Evolutionary conservation across 2,888 invertebrate genomes (phyloP).

Genomic region (Taenaris catops): DNA sequence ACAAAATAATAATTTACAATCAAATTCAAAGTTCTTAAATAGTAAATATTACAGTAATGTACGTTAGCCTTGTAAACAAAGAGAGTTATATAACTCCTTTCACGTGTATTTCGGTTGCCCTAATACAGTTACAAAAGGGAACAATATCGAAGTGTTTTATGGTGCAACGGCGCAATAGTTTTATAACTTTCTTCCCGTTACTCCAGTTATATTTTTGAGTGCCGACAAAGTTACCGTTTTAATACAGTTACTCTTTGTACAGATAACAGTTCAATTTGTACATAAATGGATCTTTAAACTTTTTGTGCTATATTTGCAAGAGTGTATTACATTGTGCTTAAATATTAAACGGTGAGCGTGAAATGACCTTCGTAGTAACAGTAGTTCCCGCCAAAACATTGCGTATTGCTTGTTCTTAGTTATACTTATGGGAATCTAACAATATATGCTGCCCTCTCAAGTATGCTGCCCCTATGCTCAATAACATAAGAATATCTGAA

Average conservation of each 20-base stretch:
- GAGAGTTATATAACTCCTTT: slow-evolving; percentile 10
- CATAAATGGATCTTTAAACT: slow-evolving; percentile 5
- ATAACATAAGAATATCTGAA: too few relatives aligned
- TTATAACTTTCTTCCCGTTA: slow-evolving; percentile 41
- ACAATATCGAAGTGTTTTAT: slow-evolving; percentile 28
- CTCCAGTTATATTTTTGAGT: slow-evolving; percentile 53
- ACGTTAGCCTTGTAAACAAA: too few relatives aligned
- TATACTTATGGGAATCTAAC: too few relatives aligned
- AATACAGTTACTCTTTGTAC: slow-evolving; percentile 26
- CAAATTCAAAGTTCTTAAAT: too few relatives aligned
- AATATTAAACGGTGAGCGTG: slow-evolving; percentile 8
- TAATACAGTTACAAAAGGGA: slow-evolving; percentile 29
- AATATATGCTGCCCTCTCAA: too few relatives aligned
- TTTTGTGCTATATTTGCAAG: slow-evolving; percentile 17
- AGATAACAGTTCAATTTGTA: slow-evolving; percentile 14
- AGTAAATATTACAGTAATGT: too few relatives aligned
- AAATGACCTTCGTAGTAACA: slow-evolving; percentile 5
- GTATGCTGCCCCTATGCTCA: too few relatives aligned
- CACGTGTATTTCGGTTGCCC: slow-evolving; percentile 20
- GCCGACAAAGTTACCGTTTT: slow-evolving; percentile 51
- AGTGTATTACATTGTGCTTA: slow-evolving; percentile 17
- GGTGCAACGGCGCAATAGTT: slow-evolving; percentile 30
- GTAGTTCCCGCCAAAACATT: too few relatives aligned
- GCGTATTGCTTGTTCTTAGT: too few relatives aligned
- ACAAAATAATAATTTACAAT: too few relatives aligned